Conservation (phyloP, 1,140 invertebrate genomes). For the Phymorhynchus buccinoides region DNA sequence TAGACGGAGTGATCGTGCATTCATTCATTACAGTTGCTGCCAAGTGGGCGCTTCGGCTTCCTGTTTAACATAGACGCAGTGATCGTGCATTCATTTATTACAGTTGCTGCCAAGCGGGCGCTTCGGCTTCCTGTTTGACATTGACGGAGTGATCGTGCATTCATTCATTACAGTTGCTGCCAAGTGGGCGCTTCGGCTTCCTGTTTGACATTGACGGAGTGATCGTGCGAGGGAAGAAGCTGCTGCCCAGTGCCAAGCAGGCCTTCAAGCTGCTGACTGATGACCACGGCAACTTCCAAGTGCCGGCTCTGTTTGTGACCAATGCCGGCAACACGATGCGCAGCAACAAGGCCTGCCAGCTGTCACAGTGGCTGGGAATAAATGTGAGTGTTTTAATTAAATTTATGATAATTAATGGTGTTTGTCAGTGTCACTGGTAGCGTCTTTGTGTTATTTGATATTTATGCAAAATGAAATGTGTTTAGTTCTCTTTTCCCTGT, state of each 20-base stretch:
- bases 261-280: constrained; percentile 68
- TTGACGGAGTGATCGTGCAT: too few relatives aligned
- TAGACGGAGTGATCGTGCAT: too few relatives aligned
- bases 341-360: constrained; percentile 71
- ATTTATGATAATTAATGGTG: not conserved
- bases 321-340: constrained; percentile 72
- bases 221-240: constrained; percentile 68
- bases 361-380: constrained; percentile 70
- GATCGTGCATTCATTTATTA: too few relatives aligned
- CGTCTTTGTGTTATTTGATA: too few relatives aligned
- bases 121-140: too few relatives aligned
- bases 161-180: constrained; percentile 28
- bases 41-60: constrained; percentile 67
- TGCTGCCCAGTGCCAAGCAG: constrained; percentile 68
- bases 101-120: too few relatives aligned
- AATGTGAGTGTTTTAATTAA: constrained; percentile 56
- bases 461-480: too few relatives aligned
- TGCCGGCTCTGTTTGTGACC: constrained; percentile 73
- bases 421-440: too few relatives aligned
- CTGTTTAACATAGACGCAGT: constrained; percentile 75
- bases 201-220: constrained; percentile 75
- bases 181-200: constrained; percentile 67
- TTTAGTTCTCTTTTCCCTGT: too few relatives aligned
- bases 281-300: constrained; percentile 66
- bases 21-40: constrained; percentile 28